Evolutionary conservation across 1,140 invertebrate genomes (phyloP).

Genomic region (Protaetia brevitarsis): DNA sequence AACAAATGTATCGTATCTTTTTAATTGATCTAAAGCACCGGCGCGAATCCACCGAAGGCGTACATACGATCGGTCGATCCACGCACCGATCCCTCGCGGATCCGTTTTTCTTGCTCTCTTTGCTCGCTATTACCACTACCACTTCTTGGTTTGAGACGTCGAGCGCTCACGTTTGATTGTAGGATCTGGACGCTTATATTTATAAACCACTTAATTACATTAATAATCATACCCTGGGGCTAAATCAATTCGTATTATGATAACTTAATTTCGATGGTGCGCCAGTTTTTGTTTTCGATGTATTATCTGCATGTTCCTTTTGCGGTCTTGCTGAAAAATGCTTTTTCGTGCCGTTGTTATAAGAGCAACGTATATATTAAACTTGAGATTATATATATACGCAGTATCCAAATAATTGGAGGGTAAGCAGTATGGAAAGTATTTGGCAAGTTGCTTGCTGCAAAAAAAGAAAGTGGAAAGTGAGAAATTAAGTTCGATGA

Average conservation of each 20-base stretch:
- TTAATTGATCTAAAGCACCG: constrained; percentile 22
- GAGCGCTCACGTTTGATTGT: background rate
- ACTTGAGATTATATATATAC: too few relatives aligned
- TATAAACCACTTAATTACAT: constrained; percentile 21
- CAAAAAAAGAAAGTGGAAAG: too few relatives aligned
- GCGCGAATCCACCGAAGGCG: background rate
- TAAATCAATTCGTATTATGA: background rate
- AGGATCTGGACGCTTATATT: background rate
- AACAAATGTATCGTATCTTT: constrained; percentile 20
- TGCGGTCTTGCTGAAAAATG: background rate
- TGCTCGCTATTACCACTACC: background rate
- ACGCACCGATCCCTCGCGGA: background rate
- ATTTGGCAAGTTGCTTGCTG: too few relatives aligned
- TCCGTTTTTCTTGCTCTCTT: background rate
- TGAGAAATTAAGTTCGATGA: too few relatives aligned
- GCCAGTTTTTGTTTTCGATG: background rate
- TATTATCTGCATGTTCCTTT: background rate
- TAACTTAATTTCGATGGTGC: constrained; percentile 4
- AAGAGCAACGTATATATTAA: too few relatives aligned
- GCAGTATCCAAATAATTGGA: too few relatives aligned
- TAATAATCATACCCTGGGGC: background rate
- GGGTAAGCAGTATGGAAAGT: too few relatives aligned
- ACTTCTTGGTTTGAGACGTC: background rate
- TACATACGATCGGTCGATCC: background rate
- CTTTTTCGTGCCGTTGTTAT: too few relatives aligned